Evolutionary conservation across 2,888 invertebrate species (phyloP).

Genomic region (Mongoloraphidia duomilia): DNA sequence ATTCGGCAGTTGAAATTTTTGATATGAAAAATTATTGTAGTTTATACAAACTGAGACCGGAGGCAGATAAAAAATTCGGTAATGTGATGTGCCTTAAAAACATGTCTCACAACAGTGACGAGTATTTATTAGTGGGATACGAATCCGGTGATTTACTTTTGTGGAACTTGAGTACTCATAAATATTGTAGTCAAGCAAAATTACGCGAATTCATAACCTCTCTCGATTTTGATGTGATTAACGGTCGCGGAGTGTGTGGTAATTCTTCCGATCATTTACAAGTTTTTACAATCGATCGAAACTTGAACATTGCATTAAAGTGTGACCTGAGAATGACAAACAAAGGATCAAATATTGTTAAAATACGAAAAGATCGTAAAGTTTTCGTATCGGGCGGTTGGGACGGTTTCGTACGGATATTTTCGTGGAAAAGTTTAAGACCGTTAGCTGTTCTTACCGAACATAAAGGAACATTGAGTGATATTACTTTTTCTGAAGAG

Average conservation of each 20-base stretch:
- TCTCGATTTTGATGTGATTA: constrained; percentile 51
- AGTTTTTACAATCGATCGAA: constrained; percentile 41
- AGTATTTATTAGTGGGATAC: constrained; percentile 51
- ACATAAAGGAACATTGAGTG: constrained; percentile 55
- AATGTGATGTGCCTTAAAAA: constrained; percentile 50
- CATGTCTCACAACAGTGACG: constrained; percentile 31
- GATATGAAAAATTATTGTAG: constrained; percentile 28
- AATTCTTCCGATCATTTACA: constrained; percentile 46
- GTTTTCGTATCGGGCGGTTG: constrained; percentile 62
- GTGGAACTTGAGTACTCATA: constrained; percentile 53
- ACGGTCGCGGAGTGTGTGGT: constrained; percentile 52
- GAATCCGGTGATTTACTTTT: constrained; percentile 58
- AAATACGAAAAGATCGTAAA: constrained; percentile 52
- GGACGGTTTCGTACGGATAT: constrained; percentile 61
- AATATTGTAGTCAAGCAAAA: constrained; percentile 39
- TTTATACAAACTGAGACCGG: constrained; percentile 29
- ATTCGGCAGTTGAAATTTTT: constrained; percentile 34
- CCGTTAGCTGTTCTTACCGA: constrained; percentile 58
- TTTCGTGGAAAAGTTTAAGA: constrained; percentile 62
- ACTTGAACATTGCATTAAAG: constrained; percentile 40
- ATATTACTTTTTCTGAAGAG: constrained; percentile 52
- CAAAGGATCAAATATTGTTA: constrained; percentile 54
- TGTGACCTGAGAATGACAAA: constrained; percentile 53
- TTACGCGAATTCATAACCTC: constrained; percentile 52
- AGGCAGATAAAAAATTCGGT: constrained; percentile 34